phyloP scores from a whole-genome alignment of 1,140 invertebrate species.

The Epicauta chinensis region DNA sequence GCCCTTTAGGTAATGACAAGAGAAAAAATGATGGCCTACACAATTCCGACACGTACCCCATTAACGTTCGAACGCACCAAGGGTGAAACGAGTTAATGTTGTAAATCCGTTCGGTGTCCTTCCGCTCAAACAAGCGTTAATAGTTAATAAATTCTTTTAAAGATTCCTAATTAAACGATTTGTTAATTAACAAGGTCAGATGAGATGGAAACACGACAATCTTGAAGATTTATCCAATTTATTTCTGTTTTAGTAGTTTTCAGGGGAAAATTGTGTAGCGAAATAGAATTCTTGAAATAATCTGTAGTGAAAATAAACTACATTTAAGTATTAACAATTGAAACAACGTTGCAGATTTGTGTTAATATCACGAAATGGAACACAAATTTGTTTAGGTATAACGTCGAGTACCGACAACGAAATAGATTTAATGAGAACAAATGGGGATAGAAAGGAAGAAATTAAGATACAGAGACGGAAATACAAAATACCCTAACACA shows the following conservation, averaged over 20 bases:
- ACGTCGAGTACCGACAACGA: conserved; percentile 8
- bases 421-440: conserved; percentile 28
- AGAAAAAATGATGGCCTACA: conserved; percentile 29
- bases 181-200: conserved; percentile 19
- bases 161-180: conserved; percentile 21
- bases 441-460: conserved; percentile 27
- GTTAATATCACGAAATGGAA: conserved; percentile 13
- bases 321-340: background rate
- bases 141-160: conserved; percentile 28
- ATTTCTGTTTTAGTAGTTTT: too few species aligned
- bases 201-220: background rate
- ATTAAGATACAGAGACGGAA: conserved; percentile 29
- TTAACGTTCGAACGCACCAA: conserved; percentile 28
- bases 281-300: background rate
- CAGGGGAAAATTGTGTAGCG: background rate
- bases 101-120: conserved; percentile 25
- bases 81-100: conserved; percentile 25
- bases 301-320: background rate
- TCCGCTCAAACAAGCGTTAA: conserved; percentile 16
- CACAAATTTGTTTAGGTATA: conserved; percentile 7
- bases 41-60: conserved; percentile 32
- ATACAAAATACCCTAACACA: conserved; percentile 24
- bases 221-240: too few species aligned
- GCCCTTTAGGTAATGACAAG: conserved; percentile 13
- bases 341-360: conserved; percentile 17